Evolutionary conservation across 2,797 vertebrate genomes (phyloP).

Genomic region (Cuniculus paca): DNA sequence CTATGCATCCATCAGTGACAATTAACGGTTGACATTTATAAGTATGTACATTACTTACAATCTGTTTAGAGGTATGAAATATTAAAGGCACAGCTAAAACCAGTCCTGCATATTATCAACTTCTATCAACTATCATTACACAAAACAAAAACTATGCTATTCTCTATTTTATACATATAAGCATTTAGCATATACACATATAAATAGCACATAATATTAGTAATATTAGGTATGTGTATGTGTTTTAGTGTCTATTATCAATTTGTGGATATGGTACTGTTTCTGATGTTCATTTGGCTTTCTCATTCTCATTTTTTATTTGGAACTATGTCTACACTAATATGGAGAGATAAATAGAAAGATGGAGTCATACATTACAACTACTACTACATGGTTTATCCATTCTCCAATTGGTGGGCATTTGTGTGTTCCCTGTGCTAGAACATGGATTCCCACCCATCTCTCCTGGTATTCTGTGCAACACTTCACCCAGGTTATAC

Average conservation of each 20-base stretch:
- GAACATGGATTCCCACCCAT: rapidly evolving
- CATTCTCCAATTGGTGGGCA: background rate
- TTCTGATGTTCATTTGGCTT: background rate
- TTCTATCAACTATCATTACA: background rate
- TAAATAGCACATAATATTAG: too few species aligned
- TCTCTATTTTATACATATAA: background rate
- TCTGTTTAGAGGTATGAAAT: background rate
- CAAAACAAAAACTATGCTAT: background rate
- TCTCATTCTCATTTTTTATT: background rate
- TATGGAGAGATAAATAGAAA: rapidly evolving
- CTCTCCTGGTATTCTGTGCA: too few species aligned
- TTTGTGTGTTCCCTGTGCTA: background rate
- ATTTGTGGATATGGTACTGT: background rate
- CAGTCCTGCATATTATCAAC: background rate
- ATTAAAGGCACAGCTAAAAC: background rate
- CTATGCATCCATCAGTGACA: too few species aligned
- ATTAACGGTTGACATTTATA: background rate
- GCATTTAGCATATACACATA: background rate
- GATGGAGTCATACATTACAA: background rate
- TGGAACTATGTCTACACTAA: background rate
- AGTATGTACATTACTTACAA: background rate
- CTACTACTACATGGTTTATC: rapidly evolving
- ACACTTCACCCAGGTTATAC: too few species aligned
- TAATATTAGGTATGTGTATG: rapidly evolving
- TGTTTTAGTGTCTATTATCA: background rate